Evolutionary conservation across 2,113 vertebrate genomes (phyloP), one percentile per base, ranked within the genome.

Genomic region (Macrotus californicus): DNA sequence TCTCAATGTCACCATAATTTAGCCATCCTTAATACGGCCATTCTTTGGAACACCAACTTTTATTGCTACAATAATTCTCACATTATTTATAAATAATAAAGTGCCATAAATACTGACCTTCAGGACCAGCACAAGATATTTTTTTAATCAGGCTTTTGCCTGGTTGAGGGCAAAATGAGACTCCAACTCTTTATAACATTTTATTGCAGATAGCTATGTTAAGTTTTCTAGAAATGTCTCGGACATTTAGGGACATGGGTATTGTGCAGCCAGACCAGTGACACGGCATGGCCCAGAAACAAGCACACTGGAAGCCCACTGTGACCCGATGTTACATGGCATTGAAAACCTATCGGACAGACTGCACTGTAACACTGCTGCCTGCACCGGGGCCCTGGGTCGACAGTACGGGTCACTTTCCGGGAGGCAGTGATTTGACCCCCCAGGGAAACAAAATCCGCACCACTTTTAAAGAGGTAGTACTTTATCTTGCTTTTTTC

Each of bases 21-120:
- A 96, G 77, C 88, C 85, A 95, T 48, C 59, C 77, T 52, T 97
- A 97, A 96, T 96, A 94, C 95, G 95, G 39, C 85, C 50, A 91
- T 95, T 96, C 94, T 97, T 96, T 95, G 97, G 90, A 97, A 97
- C 50, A 0, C 85, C 88, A 97, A 91, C 77, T 97, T 97, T 97
- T 96, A 97, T 96, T 96, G 88, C 95, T 94, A 93, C 92, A 95
- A 97, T 97, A 97, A 97, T 97, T 96, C 81, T 93, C 87, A 94
- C 84, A 95, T 96, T 97, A 97, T 97, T 97, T 97, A 97, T 97
- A 97, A 97, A 97, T 97, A 97, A 97, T 91, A 97, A 36, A 87
- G 83, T 88, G 79, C 34, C 87, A 97, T 97, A 97, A 96, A 95
- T 95, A 95, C 56, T 87, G 96, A 97, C 96, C 94, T 97, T 97